These are phyloP conservation scores for Metallyticus violacea DNA, from an alignment of 2,888 invertebrate genomes.

Conservation along the genomic window DNA sequence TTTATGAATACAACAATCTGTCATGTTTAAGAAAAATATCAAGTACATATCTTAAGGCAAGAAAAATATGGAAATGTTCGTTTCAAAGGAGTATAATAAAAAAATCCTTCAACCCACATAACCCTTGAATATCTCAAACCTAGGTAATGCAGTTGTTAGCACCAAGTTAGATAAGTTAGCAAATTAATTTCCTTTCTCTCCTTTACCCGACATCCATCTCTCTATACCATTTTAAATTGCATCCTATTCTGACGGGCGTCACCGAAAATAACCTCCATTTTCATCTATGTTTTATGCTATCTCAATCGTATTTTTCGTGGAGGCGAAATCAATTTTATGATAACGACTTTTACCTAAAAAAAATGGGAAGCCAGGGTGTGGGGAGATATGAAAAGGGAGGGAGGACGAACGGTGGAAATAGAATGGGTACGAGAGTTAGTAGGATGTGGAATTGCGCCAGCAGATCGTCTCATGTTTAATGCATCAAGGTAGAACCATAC, in stretches of 20 bases:
- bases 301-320: constrained; percentile 12
- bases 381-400: background rate
- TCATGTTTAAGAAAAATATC: too few relatives aligned
- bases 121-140: background rate
- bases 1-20: too few relatives aligned
- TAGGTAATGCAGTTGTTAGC: background rate
- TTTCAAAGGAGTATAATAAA: background rate
- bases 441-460: constrained; percentile 12
- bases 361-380: background rate
- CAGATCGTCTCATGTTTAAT: constrained; percentile 25
- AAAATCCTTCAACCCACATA: background rate
- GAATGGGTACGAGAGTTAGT: background rate
- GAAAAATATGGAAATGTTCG: too few relatives aligned
- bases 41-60: too few relatives aligned
- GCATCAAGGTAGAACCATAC: constrained; percentile 19
- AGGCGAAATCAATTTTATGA: constrained; percentile 26
- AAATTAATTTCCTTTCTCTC: background rate
- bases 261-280: constrained; percentile 5
- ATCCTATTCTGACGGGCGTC: background rate
- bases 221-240: background rate
- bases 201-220: background rate
- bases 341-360: constrained; percentile 21
- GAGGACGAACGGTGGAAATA: background rate
- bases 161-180: background rate
- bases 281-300: constrained; percentile 13